Conservation (phyloP, 2,113 vertebrate species). For the crab-eating macaque (Macaca fascicularis) region DNA sequence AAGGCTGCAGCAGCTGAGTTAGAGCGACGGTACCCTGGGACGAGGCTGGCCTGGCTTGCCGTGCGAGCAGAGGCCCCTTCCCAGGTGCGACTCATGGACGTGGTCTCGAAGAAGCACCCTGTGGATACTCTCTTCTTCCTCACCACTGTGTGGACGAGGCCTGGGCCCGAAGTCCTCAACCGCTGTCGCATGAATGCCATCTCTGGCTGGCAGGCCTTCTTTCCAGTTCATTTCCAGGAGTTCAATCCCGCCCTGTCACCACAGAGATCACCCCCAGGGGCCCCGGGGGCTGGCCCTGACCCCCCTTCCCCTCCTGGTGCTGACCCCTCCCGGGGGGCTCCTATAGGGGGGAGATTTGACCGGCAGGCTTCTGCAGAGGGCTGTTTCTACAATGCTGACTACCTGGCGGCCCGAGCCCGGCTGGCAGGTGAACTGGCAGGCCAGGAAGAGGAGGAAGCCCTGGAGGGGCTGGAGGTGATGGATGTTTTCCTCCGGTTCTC, state of each 20-base stretch:
- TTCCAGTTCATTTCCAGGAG: constrained; percentile 97
- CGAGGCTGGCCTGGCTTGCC: constrained; percentile 95
- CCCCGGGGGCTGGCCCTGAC: constrained; percentile 48
- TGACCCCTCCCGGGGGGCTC: constrained; percentile 56
- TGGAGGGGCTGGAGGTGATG: constrained; percentile 95
- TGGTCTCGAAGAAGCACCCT: constrained; percentile 97
- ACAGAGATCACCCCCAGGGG: constrained; percentile 49
- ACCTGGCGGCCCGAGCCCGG: constrained; percentile 93
- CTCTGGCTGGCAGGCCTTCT: constrained; percentile 97
- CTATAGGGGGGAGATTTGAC: constrained; percentile 92
- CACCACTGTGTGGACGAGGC: constrained; percentile 92
- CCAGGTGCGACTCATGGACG: constrained; percentile 97
- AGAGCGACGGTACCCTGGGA: constrained; percentile 91
- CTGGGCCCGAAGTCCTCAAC: constrained; percentile 94
- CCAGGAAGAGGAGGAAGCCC: constrained; percentile 93
- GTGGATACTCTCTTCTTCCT: constrained; percentile 97
- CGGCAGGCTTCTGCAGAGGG: constrained; percentile 93
- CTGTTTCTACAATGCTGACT: constrained; percentile 98
- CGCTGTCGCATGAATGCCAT: constrained; percentile 98
- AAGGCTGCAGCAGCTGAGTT: constrained; percentile 93
- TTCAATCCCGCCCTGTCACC: constrained; percentile 89
- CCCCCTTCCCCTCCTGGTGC: constrained; percentile 63
- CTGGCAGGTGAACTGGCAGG: constrained; percentile 92
- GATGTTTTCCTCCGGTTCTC: constrained; percentile 97
- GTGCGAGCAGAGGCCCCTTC: constrained; percentile 96